A percentile compares a stretch with the other conserved stretches of the same genome.
phyloP scores from a whole-genome alignment of 2,888 invertebrate genomes.

The Salticus scenicus region DNA sequence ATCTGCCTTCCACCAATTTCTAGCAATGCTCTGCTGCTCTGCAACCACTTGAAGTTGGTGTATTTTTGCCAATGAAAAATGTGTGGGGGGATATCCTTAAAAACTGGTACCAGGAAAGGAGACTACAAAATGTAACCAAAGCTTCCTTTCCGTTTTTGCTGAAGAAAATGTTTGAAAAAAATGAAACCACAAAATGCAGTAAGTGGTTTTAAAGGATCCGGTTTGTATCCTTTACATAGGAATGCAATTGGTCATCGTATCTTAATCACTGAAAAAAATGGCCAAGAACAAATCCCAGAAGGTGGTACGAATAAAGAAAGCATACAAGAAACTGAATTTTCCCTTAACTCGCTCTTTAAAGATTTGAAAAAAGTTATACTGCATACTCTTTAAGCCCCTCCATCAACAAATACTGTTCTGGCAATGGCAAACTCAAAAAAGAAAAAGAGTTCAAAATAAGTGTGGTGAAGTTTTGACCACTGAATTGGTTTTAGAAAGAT shows the following conservation, averaged over 20 bases:
- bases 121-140: conserved; percentile 2
- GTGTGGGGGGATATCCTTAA: background rate
- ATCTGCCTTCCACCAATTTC: background rate
- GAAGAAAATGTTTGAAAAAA: background rate
- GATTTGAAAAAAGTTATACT: background rate
- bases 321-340: too few relatives aligned
- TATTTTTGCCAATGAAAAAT: background rate
- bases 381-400: background rate
- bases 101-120: background rate
- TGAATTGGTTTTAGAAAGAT: background rate
- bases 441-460: background rate
- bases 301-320: too few relatives aligned
- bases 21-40: background rate
- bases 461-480: background rate
- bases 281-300: too few relatives aligned
- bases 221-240: background rate
- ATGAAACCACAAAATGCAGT: conserved; percentile 3
- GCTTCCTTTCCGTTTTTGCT: background rate
- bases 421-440: background rate
- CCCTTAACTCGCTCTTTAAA: background rate
- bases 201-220: conserved; percentile 2
- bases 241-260: conserved; percentile 10
- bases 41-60: background rate
- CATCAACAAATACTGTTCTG: background rate
- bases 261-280: background rate